These are phyloP conservation scores for Tetragnatha montana DNA, from an alignment of 2,888 invertebrate genomes.

Conservation along the genomic window DNA sequence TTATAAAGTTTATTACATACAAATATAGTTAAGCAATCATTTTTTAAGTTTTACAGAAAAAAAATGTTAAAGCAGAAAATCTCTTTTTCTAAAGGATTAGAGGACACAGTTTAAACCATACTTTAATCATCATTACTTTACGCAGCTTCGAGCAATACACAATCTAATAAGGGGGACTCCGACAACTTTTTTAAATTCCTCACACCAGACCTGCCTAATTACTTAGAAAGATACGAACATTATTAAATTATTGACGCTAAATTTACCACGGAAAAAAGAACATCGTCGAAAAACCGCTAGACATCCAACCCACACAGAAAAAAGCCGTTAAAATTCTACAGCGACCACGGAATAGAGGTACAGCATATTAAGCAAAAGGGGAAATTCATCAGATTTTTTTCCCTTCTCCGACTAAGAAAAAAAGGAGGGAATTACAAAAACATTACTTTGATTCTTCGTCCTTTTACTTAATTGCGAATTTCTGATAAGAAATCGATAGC, in stretches of 20 bases:
- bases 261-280: constrained; percentile 22
- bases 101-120: no score
- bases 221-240: constrained; percentile 32
- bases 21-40: background rate
- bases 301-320: background rate
- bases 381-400: constrained; percentile 57
- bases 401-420: background rate
- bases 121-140: no score
- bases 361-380: constrained; percentile 41
- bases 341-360: background rate
- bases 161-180: background rate
- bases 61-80: no score
- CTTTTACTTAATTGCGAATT: constrained; percentile 55
- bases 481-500: constrained; percentile 67
- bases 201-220: constrained; percentile 32
- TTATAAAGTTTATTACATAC: no score
- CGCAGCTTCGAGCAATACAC: no score
- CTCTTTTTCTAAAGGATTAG: no score
- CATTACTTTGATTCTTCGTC: constrained; percentile 51
- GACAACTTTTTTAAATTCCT: constrained; percentile 26
- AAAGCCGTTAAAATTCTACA: constrained; percentile 10
- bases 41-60: no score
- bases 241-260: constrained; percentile 62
- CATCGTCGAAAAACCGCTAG: constrained; percentile 16
- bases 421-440: constrained; percentile 47